These are phyloP conservation scores for Trachelus stipa DNA, from an alignment of 2,888 invertebrate species.

Conservation along the genomic window DNA sequence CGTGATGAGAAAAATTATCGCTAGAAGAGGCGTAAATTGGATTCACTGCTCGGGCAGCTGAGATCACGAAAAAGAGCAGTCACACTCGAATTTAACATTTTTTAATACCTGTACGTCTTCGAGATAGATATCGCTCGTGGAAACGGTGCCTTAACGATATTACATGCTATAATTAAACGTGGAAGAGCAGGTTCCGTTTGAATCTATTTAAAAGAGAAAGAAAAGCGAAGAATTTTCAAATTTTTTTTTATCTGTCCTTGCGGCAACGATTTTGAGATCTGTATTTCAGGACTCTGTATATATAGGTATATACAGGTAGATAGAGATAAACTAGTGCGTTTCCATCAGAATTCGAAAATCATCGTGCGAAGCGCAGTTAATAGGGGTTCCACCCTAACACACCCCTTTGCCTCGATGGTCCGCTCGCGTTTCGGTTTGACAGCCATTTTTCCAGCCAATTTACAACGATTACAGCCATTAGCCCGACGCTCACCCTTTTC, in stretches of 20 bases:
- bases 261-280: neutral
- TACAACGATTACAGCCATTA: conserved; percentile 33
- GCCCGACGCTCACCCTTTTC: neutral
- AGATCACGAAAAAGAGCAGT: conserved; percentile 29
- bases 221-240: neutral
- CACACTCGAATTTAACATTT: conserved; percentile 26
- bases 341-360: conserved; percentile 10
- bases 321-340: neutral
- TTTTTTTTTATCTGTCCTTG: neutral
- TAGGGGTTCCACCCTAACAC: conserved; percentile 21
- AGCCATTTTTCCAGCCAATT: conserved; percentile 45
- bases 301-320: neutral
- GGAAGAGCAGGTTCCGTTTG: neutral
- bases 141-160: neutral
- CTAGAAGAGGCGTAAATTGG: conserved; percentile 25
- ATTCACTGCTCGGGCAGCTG: conserved; percentile 17
- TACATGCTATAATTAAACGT: neutral
- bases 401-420: conserved; percentile 27
- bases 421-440: conserved; percentile 34
- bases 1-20: conserved; percentile 15
- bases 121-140: conserved; percentile 37
- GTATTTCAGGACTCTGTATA: neutral
- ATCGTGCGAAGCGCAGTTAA: conserved; percentile 3
- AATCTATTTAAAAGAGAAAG: neutral
- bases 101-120: conserved; percentile 42